Evolutionary conservation across 2,888 invertebrate genomes (phyloP), one percentile per base, ranked within the genome.

Genomic region (Agrochola lota): DNA sequence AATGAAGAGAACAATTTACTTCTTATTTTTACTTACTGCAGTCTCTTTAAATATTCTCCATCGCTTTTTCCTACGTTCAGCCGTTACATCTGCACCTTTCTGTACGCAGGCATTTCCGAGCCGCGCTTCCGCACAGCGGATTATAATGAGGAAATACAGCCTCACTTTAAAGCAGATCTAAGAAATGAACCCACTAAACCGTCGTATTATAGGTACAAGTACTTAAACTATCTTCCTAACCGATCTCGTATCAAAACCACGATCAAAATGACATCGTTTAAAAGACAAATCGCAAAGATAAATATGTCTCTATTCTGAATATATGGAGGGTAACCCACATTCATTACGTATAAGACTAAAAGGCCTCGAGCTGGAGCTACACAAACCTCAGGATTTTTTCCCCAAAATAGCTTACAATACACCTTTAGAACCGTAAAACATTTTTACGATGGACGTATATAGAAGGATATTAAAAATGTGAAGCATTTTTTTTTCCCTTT

Each of bases 361-460:
- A 60, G 35, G 73, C 64, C 35, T 59, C 40, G 23, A 35, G 40
- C 55, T 66, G 40, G 46, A n/a, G 68, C 30, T 40, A 68, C 57
- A 62, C 43, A 63, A 80, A 74, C 62, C 77, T 80, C 46, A 60
- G 70, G 23, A 60, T 69, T 82, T 85, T 69, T 66, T 43, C 26
- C n/a, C 60, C 57, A 62, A 83, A 85, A 83, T 77, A 78, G 66
- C 77, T 68, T 26, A 85, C 73, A 76, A 72, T 85, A 80, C 80
- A 83, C 68, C 77, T 77, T 52, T 71, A 46, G n/a, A 75, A 43
- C 55, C 78, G 63, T 85, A 85, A 83, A 77, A 69, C 52, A 74
- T 74, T 82, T 85, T 85, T 85, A 85, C 57, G 84, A 85, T 74
- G 67, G 70, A 68, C 78, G 76, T 82, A 74, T 68, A 81, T 40